Evolutionary conservation across 2,113 vertebrate genomes (phyloP), one percentile per base, ranked within the genome.

Genomic region (Manacus vitellinus): DNA sequence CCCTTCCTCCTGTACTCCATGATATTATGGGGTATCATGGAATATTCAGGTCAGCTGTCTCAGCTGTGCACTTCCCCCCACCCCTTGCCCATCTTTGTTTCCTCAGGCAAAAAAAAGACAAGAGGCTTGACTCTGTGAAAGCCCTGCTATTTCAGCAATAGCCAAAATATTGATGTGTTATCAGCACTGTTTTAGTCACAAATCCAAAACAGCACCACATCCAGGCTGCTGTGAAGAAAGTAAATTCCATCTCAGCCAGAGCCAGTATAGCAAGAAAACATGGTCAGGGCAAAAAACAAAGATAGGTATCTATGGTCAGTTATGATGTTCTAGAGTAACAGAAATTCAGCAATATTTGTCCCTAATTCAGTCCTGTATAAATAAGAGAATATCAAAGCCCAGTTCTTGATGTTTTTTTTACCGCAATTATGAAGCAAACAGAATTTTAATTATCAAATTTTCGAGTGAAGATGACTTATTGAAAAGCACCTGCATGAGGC

Each of bases 371-470:
- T 77, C 5, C 20, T 56, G 14, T 41, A n/a, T 19, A 47, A 72
- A 72, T n/a, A 79, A 35, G 11, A 55, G 6, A 44, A 25, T 3
- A 33, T 72, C 47, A 71, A 31, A 54, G 17, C 2, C 6, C 11
- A 59, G 13, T 49, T 79, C 12, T 55, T 92, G 27, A 55, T 25
- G 51, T 84, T 95, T 94, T 63, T 51, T 51, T 51, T 51, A 15
- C 24, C 8, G 6, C 49, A 80, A 61, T 66, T 23, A 88, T 33
- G 59, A 92, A 84, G 65, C 4, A 87, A 66, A 39, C 46, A 93
- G 83, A 94, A 89, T 82, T 82, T 85, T 85, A 88, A 88, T 92
- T 91, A 47, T 16, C 55, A 91, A 54, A 92, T 61, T 19, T 74
- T 78, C 77, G 75, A 70, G 59, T 63, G 78, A 80, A 78, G 37